These are phyloP conservation scores for Geophilus truncorum DNA, from an alignment of 2,888 invertebrate species.

Conservation along the genomic window DNA sequence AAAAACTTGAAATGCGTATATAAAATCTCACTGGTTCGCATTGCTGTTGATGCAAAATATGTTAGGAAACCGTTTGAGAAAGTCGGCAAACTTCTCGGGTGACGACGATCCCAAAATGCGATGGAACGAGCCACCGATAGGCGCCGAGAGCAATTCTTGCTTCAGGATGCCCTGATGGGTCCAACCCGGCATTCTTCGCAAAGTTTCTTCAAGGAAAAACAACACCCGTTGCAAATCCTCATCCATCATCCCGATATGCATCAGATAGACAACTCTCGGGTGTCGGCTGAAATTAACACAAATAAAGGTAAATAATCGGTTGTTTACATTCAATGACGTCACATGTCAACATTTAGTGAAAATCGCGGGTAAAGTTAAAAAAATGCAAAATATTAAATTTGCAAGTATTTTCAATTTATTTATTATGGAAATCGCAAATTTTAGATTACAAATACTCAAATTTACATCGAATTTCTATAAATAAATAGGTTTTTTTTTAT, in stretches of 20 bases:
- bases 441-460: too few species aligned
- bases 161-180: conserved; percentile 8
- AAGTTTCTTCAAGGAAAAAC: neutral
- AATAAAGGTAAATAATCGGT: too few species aligned
- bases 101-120: conserved; percentile 12
- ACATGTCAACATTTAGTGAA: too few species aligned
- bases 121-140: neutral
- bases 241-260: conserved; percentile 31
- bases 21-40: conserved; percentile 2
- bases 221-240: conserved; percentile 31
- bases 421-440: too few species aligned
- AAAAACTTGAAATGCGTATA: neutral
- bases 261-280: neutral
- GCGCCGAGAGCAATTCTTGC: neutral
- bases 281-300: neutral
- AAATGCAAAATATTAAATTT: too few species aligned
- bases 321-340: neutral
- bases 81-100: conserved; percentile 7
- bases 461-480: too few species aligned
- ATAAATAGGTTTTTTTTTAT: too few species aligned
- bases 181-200: conserved; percentile 20
- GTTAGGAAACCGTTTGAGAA: conserved; percentile 22
- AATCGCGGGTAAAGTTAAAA: too few species aligned
- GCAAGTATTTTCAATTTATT: too few species aligned
- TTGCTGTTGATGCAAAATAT: conserved; percentile 28